Percentiles rank a stretch among this genome's conserved stretches.
These are phyloP conservation scores for Plestiodon gilberti DNA, from an alignment of 2,113 vertebrate genomes.

Conservation along the genomic window DNA sequence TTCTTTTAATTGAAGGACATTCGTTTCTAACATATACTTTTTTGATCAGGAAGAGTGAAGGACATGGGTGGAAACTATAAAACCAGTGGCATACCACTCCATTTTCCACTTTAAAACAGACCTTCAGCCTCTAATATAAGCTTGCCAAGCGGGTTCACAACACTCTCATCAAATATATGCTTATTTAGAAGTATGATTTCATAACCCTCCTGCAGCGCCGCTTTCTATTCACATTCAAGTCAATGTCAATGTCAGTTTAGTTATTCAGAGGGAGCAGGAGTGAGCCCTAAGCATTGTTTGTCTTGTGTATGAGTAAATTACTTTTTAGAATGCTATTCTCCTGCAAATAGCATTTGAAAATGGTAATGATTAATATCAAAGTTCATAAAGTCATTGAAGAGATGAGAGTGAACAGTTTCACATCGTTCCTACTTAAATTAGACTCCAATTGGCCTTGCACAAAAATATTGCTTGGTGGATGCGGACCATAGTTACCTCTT, in stretches of 20 bases:
- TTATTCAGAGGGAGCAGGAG: background rate
- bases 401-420: background rate
- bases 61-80: background rate
- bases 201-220: rapidly evolving
- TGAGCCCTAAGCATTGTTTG: background rate
- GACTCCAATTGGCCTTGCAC: background rate
- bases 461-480: background rate
- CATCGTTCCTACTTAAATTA: background rate
- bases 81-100: background rate
- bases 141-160: background rate
- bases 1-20: background rate
- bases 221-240: slow-evolving; percentile 30
- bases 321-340: background rate
- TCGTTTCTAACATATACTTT: background rate
- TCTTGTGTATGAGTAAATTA: background rate
- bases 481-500: background rate
- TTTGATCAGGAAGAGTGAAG: background rate
- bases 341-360: slow-evolving; percentile 14
- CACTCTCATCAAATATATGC: background rate
- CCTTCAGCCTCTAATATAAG: background rate
- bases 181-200: background rate
- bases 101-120: background rate
- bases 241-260: background rate
- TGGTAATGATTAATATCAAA: background rate
- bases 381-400: background rate